Percentiles rank a stretch among this genome's conserved stretches.
Conservation (phyloP, 2,797 vertebrate genomes). For the Pseudopleuronectes americanus region DNA sequence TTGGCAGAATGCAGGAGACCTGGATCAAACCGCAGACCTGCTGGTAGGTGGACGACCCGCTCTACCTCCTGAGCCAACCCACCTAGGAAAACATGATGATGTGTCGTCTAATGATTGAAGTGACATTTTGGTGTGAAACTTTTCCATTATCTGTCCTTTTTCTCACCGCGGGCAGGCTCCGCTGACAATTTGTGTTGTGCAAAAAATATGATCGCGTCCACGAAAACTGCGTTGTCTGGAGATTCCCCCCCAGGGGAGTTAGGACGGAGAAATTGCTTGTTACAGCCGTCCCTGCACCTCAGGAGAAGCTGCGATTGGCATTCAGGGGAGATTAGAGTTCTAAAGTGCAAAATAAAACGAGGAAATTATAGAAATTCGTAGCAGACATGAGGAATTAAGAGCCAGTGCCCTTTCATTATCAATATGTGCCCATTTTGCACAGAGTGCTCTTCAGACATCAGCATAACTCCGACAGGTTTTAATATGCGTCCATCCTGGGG, state of each 20-base stretch:
- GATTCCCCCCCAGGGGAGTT: conserved; percentile 39
- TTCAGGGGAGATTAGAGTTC: conserved; percentile 55
- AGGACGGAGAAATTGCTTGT: conserved; percentile 56
- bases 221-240: conserved; percentile 45
- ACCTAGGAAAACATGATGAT: too few species aligned
- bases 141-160: conserved; percentile 34
- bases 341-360: conserved; percentile 48
- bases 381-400: conserved; percentile 46
- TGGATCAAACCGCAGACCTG: too few species aligned
- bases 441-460: conserved; percentile 31
- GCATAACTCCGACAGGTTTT: conserved; percentile 17
- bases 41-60: too few species aligned
- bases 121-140: conserved; percentile 4
- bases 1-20: too few species aligned
- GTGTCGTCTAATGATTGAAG: not conserved
- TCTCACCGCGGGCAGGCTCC: conserved; percentile 24
- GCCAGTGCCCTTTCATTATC: conserved; percentile 42
- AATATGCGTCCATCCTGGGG: conserved; percentile 10
- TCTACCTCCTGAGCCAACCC: too few species aligned
- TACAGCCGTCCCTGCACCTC: conserved; percentile 36
- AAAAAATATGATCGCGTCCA: conserved; percentile 41
- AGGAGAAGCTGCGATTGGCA: conserved; percentile 47
- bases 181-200: conserved; percentile 29
- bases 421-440: conserved; percentile 40
- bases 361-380: conserved; percentile 58